phyloP scores from a whole-genome alignment of 1,140 invertebrate genomes.

The Semibalanus balanoides region DNA sequence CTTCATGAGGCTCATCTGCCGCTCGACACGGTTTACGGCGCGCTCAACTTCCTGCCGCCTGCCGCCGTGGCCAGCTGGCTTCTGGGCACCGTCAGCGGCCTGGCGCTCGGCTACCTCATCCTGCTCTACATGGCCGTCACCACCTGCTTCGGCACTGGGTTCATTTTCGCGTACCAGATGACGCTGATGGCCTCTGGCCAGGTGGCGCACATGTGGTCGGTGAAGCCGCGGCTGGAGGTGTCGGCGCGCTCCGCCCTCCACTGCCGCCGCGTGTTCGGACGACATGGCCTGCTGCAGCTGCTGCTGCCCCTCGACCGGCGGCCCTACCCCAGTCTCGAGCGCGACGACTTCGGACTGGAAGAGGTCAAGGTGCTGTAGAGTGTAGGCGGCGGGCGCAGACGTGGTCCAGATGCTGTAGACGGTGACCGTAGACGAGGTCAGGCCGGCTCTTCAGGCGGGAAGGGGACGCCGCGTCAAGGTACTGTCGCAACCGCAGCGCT shows the following conservation, averaged over 20 bases:
- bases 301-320: neutral
- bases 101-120: neutral
- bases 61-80: neutral
- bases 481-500: too few species aligned
- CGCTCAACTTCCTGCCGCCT: neutral
- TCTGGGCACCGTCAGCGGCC: neutral
- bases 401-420: neutral
- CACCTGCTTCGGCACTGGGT: neutral
- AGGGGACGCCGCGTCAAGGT: too few species aligned
- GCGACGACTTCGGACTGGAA: neutral
- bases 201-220: constrained; percentile 1
- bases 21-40: neutral
- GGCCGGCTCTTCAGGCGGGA: too few species aligned
- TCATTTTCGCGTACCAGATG: neutral
- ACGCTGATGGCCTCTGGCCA: neutral
- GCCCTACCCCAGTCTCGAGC: neutral
- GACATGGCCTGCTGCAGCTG: neutral
- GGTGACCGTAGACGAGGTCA: too few species aligned
- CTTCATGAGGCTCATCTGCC: neutral
- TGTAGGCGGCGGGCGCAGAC: neutral
- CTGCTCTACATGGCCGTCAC: neutral
- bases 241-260: neutral
- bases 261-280: neutral
- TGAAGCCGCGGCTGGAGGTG: neutral
- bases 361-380: neutral